Evolutionary conservation across 92 coral and sea anemone genomes (phyloP), one percentile per base, ranked within the genome.

Genomic region (Palythoa heliodiscus): DNA sequence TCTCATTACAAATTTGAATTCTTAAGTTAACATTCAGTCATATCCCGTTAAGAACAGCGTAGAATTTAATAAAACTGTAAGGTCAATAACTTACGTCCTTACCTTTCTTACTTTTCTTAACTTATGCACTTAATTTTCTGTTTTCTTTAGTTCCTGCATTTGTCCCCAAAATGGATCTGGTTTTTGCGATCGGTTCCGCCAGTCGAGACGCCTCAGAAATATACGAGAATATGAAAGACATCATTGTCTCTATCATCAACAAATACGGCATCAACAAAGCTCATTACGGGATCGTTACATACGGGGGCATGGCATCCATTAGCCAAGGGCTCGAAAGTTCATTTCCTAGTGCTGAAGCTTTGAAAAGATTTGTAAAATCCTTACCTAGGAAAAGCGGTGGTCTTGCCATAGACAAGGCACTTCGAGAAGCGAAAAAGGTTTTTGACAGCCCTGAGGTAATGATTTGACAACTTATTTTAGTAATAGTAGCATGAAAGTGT

Each of bases 401-500:
- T 11, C 74, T 86, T 67, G 76, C 85, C 58, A 74, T 88, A 23
- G 86, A 88, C 73, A 86, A 76, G 64, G 91, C 91, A 17, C 81
- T 88, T 63, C 37, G 79, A 71, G 86, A 76, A 78, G 86, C 88
- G 1, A 78, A 75, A 17, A 83, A 83, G 43, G 54, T 78, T 25
- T 88, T 88, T 54, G 72, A 75, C 14, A 87, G 86, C 40, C 37
- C 85, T 57, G 37, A 70, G 83, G 83, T 78, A 78, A 61, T 24
- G 14, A 1, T 54, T 22, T 11, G 25, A 20, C 0, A 0, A 75
- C 39, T 50, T 23, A 48, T 22, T 0, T 17, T 73, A 7, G 6
- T 17, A 2, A 1, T 2, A 15, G 3, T 73, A 39, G 24, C 50
- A 43, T 43, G 6, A 43, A 43, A 43, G 48, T 43, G 5, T 43